Evolutionary conservation across 2,113 vertebrate species (phyloP).

Genomic region (Prionailurus viverrinus): DNA sequence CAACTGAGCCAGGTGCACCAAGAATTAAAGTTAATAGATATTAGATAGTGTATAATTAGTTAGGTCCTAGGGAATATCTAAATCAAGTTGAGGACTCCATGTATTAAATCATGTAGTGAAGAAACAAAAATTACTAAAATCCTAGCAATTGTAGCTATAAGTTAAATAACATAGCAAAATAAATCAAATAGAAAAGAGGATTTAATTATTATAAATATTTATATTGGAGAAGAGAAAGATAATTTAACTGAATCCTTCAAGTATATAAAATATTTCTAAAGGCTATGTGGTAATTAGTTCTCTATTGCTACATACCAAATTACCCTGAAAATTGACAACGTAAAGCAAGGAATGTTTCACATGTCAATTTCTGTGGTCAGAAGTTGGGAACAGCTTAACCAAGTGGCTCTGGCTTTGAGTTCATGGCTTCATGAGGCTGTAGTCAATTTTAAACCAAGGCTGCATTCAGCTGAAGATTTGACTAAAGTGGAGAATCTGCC

Average conservation of each 20-base stretch:
- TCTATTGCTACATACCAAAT: background rate
- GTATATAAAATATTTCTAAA: background rate
- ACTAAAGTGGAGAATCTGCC: too few relatives aligned
- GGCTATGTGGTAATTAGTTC: background rate
- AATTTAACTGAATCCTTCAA: background rate
- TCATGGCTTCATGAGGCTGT: background rate
- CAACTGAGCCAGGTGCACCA: background rate
- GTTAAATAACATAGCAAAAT: constrained; percentile 19
- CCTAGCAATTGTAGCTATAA: background rate
- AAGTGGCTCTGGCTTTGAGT: background rate
- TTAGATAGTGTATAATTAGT: background rate
- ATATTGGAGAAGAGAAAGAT: background rate
- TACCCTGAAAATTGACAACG: background rate
- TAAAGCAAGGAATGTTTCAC: background rate
- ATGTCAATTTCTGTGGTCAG: background rate
- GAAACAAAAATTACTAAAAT: constrained; percentile 29
- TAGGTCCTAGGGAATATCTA: background rate
- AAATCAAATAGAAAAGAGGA: background rate
- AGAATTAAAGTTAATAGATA: background rate
- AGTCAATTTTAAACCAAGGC: background rate
- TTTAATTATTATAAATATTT: constrained; percentile 42
- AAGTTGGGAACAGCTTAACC: background rate
- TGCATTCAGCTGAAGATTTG: background rate
- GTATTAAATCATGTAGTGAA: background rate
- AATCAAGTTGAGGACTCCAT: background rate